Conservation (phyloP, 2,888 invertebrate genomes). For the Pilophorus perplexus region DNA sequence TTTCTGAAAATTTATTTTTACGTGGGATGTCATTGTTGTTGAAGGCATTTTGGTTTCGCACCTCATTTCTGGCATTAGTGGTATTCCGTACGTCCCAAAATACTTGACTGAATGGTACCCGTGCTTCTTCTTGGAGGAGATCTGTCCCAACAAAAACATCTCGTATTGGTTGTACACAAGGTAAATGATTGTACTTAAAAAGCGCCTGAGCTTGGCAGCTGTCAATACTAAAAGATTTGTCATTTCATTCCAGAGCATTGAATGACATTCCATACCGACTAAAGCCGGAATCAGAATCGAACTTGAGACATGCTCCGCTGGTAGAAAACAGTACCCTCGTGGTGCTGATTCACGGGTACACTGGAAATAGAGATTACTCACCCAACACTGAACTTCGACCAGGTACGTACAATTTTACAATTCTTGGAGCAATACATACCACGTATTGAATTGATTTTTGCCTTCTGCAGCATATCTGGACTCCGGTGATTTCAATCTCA, state of each 20-base stretch:
- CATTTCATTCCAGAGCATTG: slow-evolving; percentile 51
- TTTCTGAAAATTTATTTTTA: no score
- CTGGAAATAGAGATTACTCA: slow-evolving; percentile 60
- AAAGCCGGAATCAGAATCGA: slow-evolving; percentile 49
- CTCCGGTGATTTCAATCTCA: slow-evolving; percentile 60
- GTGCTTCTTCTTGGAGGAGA: no score
- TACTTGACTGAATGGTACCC: no score
- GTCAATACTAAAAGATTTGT: no score
- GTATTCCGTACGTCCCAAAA: no score
- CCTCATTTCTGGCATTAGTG: no score
- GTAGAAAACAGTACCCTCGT: slow-evolving; percentile 55
- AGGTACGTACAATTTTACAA: no score
- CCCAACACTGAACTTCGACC: slow-evolving; percentile 63
- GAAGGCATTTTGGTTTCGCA: no score
- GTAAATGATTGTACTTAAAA: slow-evolving; percentile 53
- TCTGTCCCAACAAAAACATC: slow-evolving; percentile 63
- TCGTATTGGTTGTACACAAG: slow-evolving; percentile 64
- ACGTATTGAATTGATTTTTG: no score
- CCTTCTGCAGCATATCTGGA: slow-evolving; percentile 58
- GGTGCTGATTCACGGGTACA: slow-evolving; percentile 64
- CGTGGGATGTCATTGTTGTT: no score
- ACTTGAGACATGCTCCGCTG: slow-evolving; percentile 56
- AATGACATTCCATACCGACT: slow-evolving; percentile 56
- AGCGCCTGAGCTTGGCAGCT: no score
- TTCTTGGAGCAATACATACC: no score